Base-by-base conservation (phyloP, 2,888 invertebrate genomes). In the Phanerotoma sp. region DNA sequence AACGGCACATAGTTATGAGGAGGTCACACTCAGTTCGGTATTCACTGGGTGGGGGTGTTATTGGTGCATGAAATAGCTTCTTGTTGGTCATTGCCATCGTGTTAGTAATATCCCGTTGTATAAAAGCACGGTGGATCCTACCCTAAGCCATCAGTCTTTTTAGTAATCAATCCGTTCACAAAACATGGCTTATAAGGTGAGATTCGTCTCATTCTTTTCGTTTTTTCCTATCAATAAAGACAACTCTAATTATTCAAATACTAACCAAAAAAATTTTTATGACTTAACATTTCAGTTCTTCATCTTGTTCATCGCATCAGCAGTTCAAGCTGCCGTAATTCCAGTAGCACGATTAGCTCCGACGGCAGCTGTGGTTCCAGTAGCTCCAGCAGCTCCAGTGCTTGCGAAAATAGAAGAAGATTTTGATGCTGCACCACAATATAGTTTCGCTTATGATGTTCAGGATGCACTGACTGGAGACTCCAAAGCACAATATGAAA, bases 241-340 rank as follows among this genome's bases (percentile, higher is more conserved):
- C n/a, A 30, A 11, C n/a, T 4, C 9, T 3, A 30, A n/a, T 30
- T 11, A 30, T 3, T 30, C n/a, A 35, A 15, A 6, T 25, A 2
- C 9, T 25, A 3, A 25, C 25, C 3, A 38, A 16, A 38, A 18
- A 38, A 38, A 38, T 38, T 18, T 18, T 20, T 16, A 20, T 1
- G 9, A 18, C 18, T 42, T 33, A 16, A 16, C n/a, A 2, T 54
- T 45, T 2, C 63, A 75, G 79, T 63, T 77, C 54, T 53, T 78
- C 57, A 54, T 79, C 33, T 62, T 73, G 65, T 72, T 73, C 48
- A 61, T 77, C 55, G 78, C 61, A 67, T 78, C 63, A 60, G 75
- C 81, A 40, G 76, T 80, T 18, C 79, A 57, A 47, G 83, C 80
- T 66, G 83, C 82, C 1, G 67, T 72, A 9, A 63, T 68, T 2